Evolutionary conservation across 2,113 vertebrate genomes (phyloP), one percentile per base, ranked within the genome.

Genomic region (Pseudopipra pipra): DNA sequence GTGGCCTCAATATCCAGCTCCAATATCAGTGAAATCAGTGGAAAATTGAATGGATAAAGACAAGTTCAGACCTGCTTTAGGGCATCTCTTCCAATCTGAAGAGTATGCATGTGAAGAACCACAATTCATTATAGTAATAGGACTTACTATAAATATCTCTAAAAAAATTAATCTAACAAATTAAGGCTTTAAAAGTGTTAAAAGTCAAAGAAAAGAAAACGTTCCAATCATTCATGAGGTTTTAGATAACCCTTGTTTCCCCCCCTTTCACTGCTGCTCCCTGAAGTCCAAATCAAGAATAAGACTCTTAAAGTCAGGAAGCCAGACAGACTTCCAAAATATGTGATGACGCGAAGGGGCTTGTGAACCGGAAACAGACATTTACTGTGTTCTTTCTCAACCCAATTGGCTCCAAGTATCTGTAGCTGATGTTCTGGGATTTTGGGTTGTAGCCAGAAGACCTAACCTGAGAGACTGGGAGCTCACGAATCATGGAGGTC

Each of bases 251-350:
- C 79, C 58, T 90, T 92, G 84, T 84, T 95, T 87, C 35, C 65
- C 90, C 56, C 43, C 78, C 93, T 95, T 96, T 90, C 89, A 94
- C 91, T 96, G 65, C 54, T 41, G 49, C 77, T 95, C 88, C 84
- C 91, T 95, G 86, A 52, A 95, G 94, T 97, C 97, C 97, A 97
- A 97, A 98, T 96, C 94, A 96, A 97, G 96, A 97, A 96, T 97
- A 95, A 97, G 93, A 90, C 97, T 98, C 98, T 98, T 95, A 97
- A 97, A 98, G 97, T 84, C 98, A 98, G 98, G 98, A 98, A 98
- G 82, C 96, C 85, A 96, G 97, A 97, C 98, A 98, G 98, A 98
- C 98, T 95, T 97, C 97, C 97, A 96, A 98, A 98, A 96, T 95
- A 93, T 96, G 98, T 74, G 89, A 83, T 98, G 98, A 98, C 96